Evolutionary conservation across 2,888 invertebrate species (phyloP).

Genomic region (Heliconius aoede): DNA sequence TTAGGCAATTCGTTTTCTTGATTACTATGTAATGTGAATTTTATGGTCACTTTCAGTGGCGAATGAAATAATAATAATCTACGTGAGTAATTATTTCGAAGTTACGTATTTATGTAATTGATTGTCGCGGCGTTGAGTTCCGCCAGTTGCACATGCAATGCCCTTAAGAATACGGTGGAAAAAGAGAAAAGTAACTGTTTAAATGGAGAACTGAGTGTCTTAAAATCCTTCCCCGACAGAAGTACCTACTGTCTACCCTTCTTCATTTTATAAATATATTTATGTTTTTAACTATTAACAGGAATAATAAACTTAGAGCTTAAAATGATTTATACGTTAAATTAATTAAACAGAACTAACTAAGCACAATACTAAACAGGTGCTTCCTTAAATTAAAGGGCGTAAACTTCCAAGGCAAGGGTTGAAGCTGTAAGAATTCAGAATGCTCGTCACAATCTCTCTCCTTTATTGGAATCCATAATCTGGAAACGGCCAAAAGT

Average conservation of each 20-base stretch:
- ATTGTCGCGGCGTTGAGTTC: background rate
- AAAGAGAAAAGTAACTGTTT: too few species aligned
- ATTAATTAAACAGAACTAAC: background rate
- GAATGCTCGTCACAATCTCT: slow-evolving; percentile 45
- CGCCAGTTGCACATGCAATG: too few species aligned
- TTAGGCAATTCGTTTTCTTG: slow-evolving; percentile 48
- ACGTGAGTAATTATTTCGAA: background rate
- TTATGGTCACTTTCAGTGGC: slow-evolving; percentile 36
- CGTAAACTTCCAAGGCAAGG: slow-evolving; percentile 34
- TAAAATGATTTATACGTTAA: background rate
- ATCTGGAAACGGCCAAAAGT: slow-evolving; percentile 56
- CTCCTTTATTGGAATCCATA: slow-evolving; percentile 48
- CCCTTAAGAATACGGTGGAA: too few species aligned
- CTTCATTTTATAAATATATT: too few species aligned
- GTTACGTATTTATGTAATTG: background rate
- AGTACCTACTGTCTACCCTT: too few species aligned
- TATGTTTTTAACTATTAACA: too few species aligned
- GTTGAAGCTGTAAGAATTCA: slow-evolving; percentile 43
- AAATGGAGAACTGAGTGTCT: too few species aligned
- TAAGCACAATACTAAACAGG: slow-evolving; percentile 25
- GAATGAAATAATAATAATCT: slow-evolving; percentile 13
- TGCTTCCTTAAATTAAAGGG: slow-evolving; percentile 41
- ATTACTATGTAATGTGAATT: slow-evolving; percentile 48
- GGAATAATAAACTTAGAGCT: background rate
- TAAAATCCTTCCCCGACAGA: too few species aligned